A percentile compares a stretch with the other conserved stretches of the same genome.
phyloP scores from a whole-genome alignment of 1,140 invertebrate species.

The Drosophila baimaii region DNA sequence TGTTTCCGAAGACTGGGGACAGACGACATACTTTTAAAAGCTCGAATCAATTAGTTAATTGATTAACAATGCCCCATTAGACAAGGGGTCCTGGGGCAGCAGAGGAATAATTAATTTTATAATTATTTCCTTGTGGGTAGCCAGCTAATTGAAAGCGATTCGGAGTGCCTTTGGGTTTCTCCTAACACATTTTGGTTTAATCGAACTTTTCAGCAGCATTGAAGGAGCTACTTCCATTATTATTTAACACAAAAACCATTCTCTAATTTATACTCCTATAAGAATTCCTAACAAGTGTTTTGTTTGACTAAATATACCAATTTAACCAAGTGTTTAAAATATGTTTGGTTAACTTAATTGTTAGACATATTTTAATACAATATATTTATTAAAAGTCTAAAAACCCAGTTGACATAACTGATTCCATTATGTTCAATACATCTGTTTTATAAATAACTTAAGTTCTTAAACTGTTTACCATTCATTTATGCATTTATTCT shows the following conservation, averaged over 20 bases:
- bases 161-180: background rate
- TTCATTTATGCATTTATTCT: background rate
- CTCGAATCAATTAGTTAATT: slow-evolving; percentile 80
- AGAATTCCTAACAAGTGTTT: background rate
- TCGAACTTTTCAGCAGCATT: background rate
- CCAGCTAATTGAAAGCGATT: slow-evolving; percentile 22
- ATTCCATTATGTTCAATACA: slow-evolving; percentile 5
- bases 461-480: background rate
- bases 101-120: slow-evolving; percentile 38
- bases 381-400: background rate
- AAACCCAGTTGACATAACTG: slow-evolving; percentile 7
- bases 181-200: background rate
- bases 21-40: slow-evolving; percentile 76
- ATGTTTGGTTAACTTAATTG: background rate
- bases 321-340: slow-evolving; percentile 9
- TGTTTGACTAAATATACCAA: background rate
- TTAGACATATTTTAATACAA: background rate
- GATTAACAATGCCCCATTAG: slow-evolving; percentile 63
- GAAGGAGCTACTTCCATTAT: background rate
- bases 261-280: background rate
- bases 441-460: slow-evolving; percentile 5
- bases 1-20: slow-evolving; percentile 37
- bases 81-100: slow-evolving; percentile 7
- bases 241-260: background rate
- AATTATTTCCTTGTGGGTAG: slow-evolving; percentile 13